These are phyloP conservation scores for Netelia virgata DNA, from an alignment of 2,888 invertebrate species.

Conservation along the genomic window DNA sequence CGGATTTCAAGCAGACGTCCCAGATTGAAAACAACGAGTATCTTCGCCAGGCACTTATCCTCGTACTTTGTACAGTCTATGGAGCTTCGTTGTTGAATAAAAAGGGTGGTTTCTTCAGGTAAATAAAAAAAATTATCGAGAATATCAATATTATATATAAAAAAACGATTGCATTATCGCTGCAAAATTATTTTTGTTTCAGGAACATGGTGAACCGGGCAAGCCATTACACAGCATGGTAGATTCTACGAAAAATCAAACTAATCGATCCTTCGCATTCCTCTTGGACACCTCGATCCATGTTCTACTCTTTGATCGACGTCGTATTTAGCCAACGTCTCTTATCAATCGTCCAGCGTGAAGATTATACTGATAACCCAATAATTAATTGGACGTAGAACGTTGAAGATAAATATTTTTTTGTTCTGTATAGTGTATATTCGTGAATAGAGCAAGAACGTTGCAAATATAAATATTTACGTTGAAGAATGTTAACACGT, in stretches of 20 bases:
- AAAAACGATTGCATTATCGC: background rate
- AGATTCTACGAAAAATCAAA: slow-evolving; percentile 23
- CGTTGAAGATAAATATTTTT: slow-evolving; percentile 25
- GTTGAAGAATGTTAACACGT: slow-evolving; percentile 27
- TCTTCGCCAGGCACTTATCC: slow-evolving; percentile 75
- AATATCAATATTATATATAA: background rate
- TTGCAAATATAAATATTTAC: slow-evolving; percentile 15
- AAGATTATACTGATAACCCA: slow-evolving; percentile 6
- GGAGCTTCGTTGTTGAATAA: slow-evolving; percentile 76
- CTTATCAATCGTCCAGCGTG: background rate
- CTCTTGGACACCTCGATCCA: slow-evolving; percentile 12
- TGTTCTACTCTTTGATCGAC: slow-evolving; percentile 20
- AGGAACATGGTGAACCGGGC: slow-evolving; percentile 56
- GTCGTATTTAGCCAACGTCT: background rate
- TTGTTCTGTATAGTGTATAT: slow-evolving; percentile 37
- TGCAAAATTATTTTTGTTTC: slow-evolving; percentile 38
- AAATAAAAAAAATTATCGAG: slow-evolving; percentile 50
- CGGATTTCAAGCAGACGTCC: slow-evolving; percentile 8
- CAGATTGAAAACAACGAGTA: slow-evolving; percentile 71
- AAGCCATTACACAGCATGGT: slow-evolving; percentile 56
- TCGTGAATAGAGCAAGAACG: slow-evolving; percentile 20
- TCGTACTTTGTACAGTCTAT: slow-evolving; percentile 78
- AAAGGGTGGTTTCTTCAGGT: slow-evolving; percentile 76
- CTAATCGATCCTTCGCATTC: slow-evolving; percentile 6
- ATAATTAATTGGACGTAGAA: background rate